Conservation (phyloP, 2,113 vertebrate species). For the Hydrolagus affinis region DNA sequence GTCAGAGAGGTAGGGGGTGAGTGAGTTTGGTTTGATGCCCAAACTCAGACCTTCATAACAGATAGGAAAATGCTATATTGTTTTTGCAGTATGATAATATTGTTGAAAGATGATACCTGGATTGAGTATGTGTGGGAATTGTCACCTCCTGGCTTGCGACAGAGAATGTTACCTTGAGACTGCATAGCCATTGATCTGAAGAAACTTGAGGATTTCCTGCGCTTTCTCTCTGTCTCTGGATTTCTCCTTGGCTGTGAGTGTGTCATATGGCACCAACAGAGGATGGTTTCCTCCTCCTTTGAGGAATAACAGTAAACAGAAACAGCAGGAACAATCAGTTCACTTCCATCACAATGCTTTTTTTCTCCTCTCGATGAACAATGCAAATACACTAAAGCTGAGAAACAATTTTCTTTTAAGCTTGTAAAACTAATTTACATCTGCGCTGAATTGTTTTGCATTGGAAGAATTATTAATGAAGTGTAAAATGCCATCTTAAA, state of each 20-base stretch:
- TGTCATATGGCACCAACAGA: constrained; percentile 87
- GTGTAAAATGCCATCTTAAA: background rate
- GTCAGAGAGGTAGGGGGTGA: too few relatives aligned
- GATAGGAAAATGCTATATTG: background rate
- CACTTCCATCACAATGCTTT: background rate
- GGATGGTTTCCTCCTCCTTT: constrained; percentile 87
- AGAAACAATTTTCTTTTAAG: constrained; percentile 27
- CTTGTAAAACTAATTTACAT: background rate
- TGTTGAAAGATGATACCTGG: background rate
- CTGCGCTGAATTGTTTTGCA: background rate
- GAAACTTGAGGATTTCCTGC: constrained; percentile 89
- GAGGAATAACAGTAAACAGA: constrained; percentile 21
- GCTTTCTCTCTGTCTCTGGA: constrained; percentile 87
- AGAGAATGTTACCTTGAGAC: constrained; percentile 71
- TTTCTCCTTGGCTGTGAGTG: constrained; percentile 92
- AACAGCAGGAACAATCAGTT: background rate
- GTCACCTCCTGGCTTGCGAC: background rate
- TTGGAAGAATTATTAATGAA: background rate
- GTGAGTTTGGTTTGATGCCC: too few relatives aligned
- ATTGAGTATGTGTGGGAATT: background rate
- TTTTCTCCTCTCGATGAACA: background rate
- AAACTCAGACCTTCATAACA: too few relatives aligned
- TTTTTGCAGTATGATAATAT: background rate
- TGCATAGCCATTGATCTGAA: constrained; percentile 87
- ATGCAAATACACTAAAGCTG: background rate